These are phyloP conservation scores for Yoshiicerus persimilis DNA, from an alignment of 1,140 invertebrate genomes.

Conservation along the genomic window DNA sequence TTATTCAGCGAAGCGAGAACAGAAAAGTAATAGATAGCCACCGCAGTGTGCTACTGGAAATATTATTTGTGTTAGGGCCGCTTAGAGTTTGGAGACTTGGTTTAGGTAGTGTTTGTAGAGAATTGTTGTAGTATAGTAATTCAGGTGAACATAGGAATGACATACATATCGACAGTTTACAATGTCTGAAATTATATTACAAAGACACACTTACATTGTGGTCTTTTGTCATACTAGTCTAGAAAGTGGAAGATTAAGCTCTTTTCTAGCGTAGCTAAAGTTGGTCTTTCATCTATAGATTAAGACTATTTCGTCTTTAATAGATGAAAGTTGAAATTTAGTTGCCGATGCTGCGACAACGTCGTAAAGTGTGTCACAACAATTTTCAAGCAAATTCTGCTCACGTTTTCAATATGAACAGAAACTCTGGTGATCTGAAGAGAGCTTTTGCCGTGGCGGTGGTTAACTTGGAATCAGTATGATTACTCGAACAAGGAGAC, in stretches of 20 bases:
- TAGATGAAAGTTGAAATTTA: slow-evolving; percentile 1
- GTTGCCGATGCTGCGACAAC: not conserved
- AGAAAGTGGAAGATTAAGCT: not conserved
- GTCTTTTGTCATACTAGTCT: not conserved
- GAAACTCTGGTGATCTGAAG: not conserved
- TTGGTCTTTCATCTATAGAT: not conserved
- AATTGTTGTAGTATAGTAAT: not conserved
- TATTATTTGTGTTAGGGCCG: no score
- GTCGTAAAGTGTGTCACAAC: not conserved
- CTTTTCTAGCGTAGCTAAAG: not conserved
- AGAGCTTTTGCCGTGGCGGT: not conserved
- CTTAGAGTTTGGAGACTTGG: no score
- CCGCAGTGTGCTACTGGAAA: no score
- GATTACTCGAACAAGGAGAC: not conserved
- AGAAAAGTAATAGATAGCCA: no score
- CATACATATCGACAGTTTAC: not conserved
- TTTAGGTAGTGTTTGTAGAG: no score
- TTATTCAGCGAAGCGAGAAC: no score
- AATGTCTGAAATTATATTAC: not conserved
- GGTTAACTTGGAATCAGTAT: not conserved
- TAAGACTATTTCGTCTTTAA: not conserved
- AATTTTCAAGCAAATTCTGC: not conserved
- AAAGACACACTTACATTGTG: not conserved
- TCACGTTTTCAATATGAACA: slow-evolving; percentile 13
- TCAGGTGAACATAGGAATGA: no score